Evolutionary conservation across 2,888 invertebrate genomes (phyloP), one percentile per base, ranked within the genome.

Genomic region (Crioceris asparagi): DNA sequence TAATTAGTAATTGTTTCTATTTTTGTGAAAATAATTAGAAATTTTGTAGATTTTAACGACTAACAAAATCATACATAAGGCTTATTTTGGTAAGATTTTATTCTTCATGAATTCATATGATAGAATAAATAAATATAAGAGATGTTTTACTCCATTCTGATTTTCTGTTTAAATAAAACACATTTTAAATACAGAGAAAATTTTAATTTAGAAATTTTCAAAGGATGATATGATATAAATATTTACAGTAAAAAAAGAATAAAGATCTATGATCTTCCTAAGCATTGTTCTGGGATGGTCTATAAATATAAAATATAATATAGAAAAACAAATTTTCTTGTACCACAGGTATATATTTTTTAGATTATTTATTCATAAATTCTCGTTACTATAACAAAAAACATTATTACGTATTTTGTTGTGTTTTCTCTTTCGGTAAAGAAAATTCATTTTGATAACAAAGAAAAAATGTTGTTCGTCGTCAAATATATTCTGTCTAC

Each of bases 151-250:
- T n/a, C n/a, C n/a, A n/a, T n/a, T n/a, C n/a, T n/a, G 6, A 21
- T 6, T 21, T 21, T 21, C 7, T 21, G 21, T 19, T 17, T 32
- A 32, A 53, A 50, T 49, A 45, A 52, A 55, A 53, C 43, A 37
- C 44, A 10, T 38, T 43, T 52, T 67, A 64, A 68, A 67, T 70
- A 70, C 69, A 71, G 70, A 67, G 65, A 67, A 66, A 63, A 63
- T 61, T 67, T 67, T 70, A 77, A 77, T 79, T 79, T 79, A 79
- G 78, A 79, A 79, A 79, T 77, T 78, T 74, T 69, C 72, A 78
- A 76, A 76, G 76, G 77, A 77, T 77, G 75, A 77, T 77, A 78
- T 78, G 77, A 78, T 68, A 67, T 69, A 67, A 64, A 66, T 71
- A 70, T 70, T 64, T 71, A 70, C 68, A 69, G 61, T 62, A 64